Evolutionary conservation across 2,888 invertebrate species (phyloP), one percentile per base, ranked within the genome.

Genomic region (Plagiodera versicolora): DNA sequence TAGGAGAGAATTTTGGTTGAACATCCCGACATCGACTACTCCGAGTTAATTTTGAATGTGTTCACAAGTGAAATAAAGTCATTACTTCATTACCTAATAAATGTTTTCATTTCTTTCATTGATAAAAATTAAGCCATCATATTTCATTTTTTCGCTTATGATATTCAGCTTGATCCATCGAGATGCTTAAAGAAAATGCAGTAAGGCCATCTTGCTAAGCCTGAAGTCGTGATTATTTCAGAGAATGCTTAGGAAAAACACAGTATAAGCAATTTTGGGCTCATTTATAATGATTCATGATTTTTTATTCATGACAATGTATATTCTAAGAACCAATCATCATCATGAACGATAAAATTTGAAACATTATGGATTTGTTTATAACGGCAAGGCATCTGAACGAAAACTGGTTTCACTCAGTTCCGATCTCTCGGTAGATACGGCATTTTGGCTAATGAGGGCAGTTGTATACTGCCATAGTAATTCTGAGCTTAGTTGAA

Each of bases 141-240:
- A 47, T 47, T 47, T 16, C 18, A 8, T 47, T 19, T 47, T 47
- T 47, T 47, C 24, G 20, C 47, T 47, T 35, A 50, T 28, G 50
- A 50, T n/a, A 50, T 24, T 28, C 30, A 50, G 24, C 17, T 35
- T 52, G 20, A 47, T 20, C 20, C 39, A 17, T 18, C 2, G 20
- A 44, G 18, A 35, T 53, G 18, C 53, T 53, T 53, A 44, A 44
- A 16, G 11, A 53, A 44, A 53, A 53, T 44, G 39, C 53, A 53
- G 53, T 53, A 53, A 18, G 39, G 20, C 53, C 32, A 35, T 53
- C 44, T 53, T 44, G 18, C 53, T 53, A 53, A 44, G 39, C 53
- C 24, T 24, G 24, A 53, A 9, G 44, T 17, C 5, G 44, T 16
- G 35, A 44, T 53, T 53, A 53, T 35, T 53, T 11, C 6, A 44